Percentiles rank a stretch among this genome's conserved stretches.
phyloP scores from a whole-genome alignment of 2,113 vertebrate genomes.

The Anthoscopus minutus region DNA sequence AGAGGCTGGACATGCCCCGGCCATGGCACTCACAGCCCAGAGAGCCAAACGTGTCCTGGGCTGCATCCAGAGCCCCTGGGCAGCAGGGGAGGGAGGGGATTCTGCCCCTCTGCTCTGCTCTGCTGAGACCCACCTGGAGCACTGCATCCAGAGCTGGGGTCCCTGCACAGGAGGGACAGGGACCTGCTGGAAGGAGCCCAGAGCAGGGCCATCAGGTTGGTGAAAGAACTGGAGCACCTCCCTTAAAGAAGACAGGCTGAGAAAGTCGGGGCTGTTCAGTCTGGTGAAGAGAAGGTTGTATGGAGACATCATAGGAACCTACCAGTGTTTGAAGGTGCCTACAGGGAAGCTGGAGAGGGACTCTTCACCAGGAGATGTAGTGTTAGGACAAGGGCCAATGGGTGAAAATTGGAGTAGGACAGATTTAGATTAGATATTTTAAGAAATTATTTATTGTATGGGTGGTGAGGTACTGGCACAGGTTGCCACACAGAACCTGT shows the following conservation, averaged over 20 bases:
- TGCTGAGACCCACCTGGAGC: not conserved
- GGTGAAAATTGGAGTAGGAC: not conserved
- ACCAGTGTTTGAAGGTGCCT: not conserved
- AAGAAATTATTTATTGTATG: not conserved
- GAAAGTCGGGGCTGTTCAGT: not conserved
- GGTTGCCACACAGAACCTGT: not conserved
- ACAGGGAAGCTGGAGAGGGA: not conserved
- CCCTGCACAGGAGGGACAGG: not conserved
- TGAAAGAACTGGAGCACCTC: not conserved
- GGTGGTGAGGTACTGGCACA: not conserved
- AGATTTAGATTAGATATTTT: not conserved
- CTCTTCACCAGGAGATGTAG: not conserved
- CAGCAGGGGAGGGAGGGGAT: not conserved
- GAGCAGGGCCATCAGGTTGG: not conserved
- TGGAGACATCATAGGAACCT: not conserved
- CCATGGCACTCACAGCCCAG: not conserved
- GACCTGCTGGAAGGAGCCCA: accelerated
- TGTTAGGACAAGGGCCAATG: not conserved
- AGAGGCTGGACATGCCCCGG: not conserved
- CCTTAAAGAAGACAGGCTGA: not conserved
- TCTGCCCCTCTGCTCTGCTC: not conserved
- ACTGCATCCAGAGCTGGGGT: not conserved
- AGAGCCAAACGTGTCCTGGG: not conserved
- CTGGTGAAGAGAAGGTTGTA: not conserved
- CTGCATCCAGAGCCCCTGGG: not conserved